A percentile compares a stretch with the other conserved stretches of the same genome.
phyloP scores from a whole-genome alignment of 2,888 invertebrate genomes.

The Spicauda simplicius region DNA sequence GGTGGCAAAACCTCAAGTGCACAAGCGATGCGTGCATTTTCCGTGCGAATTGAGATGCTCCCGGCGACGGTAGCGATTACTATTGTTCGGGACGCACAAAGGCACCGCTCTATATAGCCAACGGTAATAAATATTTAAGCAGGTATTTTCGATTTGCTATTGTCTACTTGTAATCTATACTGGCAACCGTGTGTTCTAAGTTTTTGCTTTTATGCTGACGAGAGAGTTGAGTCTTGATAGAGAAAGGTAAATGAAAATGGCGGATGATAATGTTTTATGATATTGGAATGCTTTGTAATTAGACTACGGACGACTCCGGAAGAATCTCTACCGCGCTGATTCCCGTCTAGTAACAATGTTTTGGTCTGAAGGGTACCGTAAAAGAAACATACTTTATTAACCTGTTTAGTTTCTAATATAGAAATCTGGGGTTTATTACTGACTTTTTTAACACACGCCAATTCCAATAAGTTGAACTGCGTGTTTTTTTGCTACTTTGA shows the following conservation, averaged over 20 bases:
- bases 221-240: conserved; percentile 1
- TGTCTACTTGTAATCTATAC: conserved; percentile 27
- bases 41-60: conserved; percentile 62
- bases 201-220: neutral
- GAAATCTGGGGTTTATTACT: too few species aligned
- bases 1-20: conserved; percentile 80
- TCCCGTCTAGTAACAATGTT: too few species aligned
- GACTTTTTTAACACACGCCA: too few species aligned
- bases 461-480: too few species aligned
- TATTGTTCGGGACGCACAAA: conserved; percentile 28
- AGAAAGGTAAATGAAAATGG: neutral
- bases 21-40: conserved; percentile 66
- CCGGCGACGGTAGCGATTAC: conserved; percentile 41
- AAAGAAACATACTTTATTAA: too few species aligned
- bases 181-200: conserved; percentile 7
- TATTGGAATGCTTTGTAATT: too few species aligned
- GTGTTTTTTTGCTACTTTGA: too few species aligned
- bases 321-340: too few species aligned
- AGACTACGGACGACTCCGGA: too few species aligned
- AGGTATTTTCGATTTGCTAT: conserved; percentile 31
- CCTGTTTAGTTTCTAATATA: too few species aligned
- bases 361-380: too few species aligned
- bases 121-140: conserved; percentile 37
- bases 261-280: too few species aligned
- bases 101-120: conserved; percentile 25